Evolutionary conservation across 2,113 vertebrate genomes (phyloP).

Genomic region (Salvator merianae): DNA sequence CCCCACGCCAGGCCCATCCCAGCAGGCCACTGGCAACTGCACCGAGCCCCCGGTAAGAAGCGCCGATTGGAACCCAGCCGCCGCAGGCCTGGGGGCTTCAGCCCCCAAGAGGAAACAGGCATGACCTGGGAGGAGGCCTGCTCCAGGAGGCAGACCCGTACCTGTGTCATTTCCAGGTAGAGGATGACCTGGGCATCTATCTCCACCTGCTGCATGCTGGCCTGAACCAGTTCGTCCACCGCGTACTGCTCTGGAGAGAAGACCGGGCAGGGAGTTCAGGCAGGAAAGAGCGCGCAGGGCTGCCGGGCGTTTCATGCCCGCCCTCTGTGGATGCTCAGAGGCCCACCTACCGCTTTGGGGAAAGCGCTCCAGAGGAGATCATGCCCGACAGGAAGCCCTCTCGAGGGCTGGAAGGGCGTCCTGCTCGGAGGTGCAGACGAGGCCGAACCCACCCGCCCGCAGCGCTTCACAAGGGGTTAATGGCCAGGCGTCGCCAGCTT

Average conservation of each 20-base stretch:
- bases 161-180: constrained; percentile 90
- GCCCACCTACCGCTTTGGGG: not conserved
- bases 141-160: constrained; percentile 30
- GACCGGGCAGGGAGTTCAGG: not conserved
- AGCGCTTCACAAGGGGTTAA: not conserved
- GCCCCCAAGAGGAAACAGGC: not conserved
- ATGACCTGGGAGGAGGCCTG: not conserved
- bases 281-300: not conserved
- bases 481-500: not conserved
- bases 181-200: constrained; percentile 86
- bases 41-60: not conserved
- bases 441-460: no score
- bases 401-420: not conserved
- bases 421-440: rapidly evolving
- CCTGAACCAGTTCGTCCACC: constrained; percentile 83
- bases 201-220: constrained; percentile 80
- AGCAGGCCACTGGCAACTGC: not conserved
- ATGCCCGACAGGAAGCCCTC: not conserved
- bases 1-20: no score
- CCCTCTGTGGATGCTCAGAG: not conserved
- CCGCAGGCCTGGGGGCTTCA: no score
- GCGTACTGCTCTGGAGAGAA: constrained; percentile 81
- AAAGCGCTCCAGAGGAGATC: no score
- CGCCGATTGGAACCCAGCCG: no score
- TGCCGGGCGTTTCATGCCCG: rapidly evolving